Conservation (phyloP, 92 coral and sea anemone genomes). For the Nematostella vectensis region DNA sequence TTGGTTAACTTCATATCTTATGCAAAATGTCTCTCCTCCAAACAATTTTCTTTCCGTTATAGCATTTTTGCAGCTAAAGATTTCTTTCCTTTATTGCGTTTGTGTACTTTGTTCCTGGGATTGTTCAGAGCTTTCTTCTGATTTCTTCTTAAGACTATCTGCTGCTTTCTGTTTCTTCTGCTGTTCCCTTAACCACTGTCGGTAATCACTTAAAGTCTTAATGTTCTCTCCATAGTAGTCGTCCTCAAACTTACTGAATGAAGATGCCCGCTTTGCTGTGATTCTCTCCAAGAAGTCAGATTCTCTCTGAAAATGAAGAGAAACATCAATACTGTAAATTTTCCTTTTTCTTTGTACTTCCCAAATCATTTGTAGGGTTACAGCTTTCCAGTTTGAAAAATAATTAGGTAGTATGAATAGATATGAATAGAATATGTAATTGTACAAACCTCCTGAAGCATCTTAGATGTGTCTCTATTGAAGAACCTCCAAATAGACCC, state of each 20-base stretch:
- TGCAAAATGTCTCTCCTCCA: too few species aligned
- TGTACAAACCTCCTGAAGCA: slow-evolving; percentile 59
- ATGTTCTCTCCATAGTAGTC: slow-evolving; percentile 98
- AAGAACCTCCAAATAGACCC: slow-evolving; percentile 82
- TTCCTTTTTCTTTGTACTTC: too few species aligned
- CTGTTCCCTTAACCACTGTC: slow-evolving; percentile 98
- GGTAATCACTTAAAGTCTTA: slow-evolving; percentile 88
- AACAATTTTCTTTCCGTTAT: too few species aligned
- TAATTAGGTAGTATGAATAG: not conserved
- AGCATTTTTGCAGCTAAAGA: too few species aligned
- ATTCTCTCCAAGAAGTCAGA: slow-evolving; percentile 86
- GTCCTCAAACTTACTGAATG: slow-evolving; percentile 96
- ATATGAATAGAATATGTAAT: too few species aligned
- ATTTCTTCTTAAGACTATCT: slow-evolving; percentile 72
- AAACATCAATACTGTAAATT: too few species aligned
- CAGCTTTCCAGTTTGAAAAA: not conserved
- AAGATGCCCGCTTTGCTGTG: slow-evolving; percentile 69
- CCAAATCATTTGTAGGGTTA: not conserved
- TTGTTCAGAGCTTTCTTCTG: slow-evolving; percentile 25
- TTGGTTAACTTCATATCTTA: too few species aligned
- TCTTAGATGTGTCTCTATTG: slow-evolving; percentile 72
- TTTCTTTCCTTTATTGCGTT: slow-evolving; percentile 8
- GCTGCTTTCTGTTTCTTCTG: slow-evolving; percentile 69
- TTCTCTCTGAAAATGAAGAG: slow-evolving; percentile 55
- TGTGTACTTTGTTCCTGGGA: slow-evolving; percentile 31